Conservation (phyloP, 2,113 vertebrate species). For the Hemibagrus wyckioides region DNA sequence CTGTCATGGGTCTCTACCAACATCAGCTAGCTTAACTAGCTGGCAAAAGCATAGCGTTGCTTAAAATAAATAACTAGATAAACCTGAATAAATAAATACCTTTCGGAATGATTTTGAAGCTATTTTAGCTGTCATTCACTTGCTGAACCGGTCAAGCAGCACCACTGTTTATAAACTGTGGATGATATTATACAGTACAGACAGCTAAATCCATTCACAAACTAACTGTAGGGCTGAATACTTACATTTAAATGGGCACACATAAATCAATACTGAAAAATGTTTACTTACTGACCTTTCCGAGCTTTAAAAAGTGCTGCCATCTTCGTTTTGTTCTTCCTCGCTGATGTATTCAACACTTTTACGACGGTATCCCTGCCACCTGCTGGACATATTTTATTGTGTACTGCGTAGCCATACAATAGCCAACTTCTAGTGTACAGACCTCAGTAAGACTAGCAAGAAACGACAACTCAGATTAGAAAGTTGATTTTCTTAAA, state of each 20-base stretch:
- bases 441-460: neutral
- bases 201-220: neutral
- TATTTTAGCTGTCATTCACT: neutral
- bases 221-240: neutral
- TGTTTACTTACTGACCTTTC: constrained; percentile 65
- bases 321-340: constrained; percentile 56
- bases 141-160: neutral
- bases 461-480: neutral
- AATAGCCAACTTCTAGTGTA: too few species aligned
- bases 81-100: too few species aligned
- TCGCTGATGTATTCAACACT: neutral
- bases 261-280: neutral
- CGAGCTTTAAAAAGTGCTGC: constrained; percentile 69
- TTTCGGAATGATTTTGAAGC: neutral
- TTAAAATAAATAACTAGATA: too few species aligned
- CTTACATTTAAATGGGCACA: neutral
- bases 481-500: constrained; percentile 64
- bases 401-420: neutral
- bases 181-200: neutral
- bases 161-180: neutral
- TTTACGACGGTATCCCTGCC: neutral
- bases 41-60: neutral
- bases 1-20: neutral
- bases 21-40: neutral
- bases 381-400: constrained; percentile 10